These are phyloP conservation scores for Steinernema scapterisci DNA, from an alignment of 2,888 invertebrate genomes.

Conservation along the genomic window DNA sequence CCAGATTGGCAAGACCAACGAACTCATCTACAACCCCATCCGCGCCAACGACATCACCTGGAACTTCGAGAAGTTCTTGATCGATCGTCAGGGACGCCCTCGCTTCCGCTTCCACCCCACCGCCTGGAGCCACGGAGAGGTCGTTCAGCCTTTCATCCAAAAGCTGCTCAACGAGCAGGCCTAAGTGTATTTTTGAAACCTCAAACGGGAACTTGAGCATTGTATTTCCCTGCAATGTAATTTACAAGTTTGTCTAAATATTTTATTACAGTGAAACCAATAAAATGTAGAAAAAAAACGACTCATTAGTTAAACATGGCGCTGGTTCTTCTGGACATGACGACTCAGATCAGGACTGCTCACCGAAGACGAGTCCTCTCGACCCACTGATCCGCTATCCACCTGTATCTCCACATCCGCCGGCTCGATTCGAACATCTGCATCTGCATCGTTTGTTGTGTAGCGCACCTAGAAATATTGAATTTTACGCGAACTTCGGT, in stretches of 20 bases:
- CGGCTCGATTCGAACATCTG: background rate
- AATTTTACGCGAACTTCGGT: background rate
- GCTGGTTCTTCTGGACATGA: background rate
- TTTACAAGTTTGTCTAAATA: constrained; percentile 16
- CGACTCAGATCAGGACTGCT: constrained; percentile 13
- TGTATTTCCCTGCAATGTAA: background rate
- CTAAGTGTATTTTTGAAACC: background rate
- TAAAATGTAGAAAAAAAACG: background rate
- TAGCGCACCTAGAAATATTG: constrained; percentile 6
- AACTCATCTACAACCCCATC: constrained; percentile 66
- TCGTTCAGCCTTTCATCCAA: constrained; percentile 60
- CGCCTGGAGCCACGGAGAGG: constrained; percentile 66
- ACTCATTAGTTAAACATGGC: background rate
- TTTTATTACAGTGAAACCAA: constrained; percentile 19
- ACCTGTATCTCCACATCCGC: background rate
- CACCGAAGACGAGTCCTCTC: background rate
- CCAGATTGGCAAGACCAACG: constrained; percentile 64
- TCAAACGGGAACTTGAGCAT: constrained; percentile 13
- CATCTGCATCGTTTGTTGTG: background rate
- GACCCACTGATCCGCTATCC: background rate
- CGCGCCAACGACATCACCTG: constrained; percentile 64
- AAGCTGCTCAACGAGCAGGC: constrained; percentile 49
- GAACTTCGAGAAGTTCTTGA: constrained; percentile 67
- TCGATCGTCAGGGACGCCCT: constrained; percentile 65
- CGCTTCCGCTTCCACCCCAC: constrained; percentile 67